Percentiles rank a stretch among this genome's conserved stretches.
Conservation (phyloP, 2,888 invertebrate species). For the Netelia fuscicornis region DNA sequence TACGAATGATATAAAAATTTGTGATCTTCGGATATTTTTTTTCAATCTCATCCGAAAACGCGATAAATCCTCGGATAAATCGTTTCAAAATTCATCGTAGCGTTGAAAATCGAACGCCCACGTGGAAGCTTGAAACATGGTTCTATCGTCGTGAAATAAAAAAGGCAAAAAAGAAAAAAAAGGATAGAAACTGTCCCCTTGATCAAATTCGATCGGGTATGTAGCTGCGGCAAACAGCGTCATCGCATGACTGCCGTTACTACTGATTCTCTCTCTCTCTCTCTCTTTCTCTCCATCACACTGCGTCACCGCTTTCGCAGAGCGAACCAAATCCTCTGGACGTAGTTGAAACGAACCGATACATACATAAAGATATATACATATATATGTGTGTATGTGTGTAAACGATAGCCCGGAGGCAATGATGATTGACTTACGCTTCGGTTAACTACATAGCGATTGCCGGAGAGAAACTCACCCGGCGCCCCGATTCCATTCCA, state of each 20-base stretch:
- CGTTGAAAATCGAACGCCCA: no score
- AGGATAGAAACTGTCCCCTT: not conserved
- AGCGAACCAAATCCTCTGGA: constrained; percentile 31
- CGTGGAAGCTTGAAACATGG: not conserved
- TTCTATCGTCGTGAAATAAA: not conserved
- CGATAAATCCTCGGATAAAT: no score
- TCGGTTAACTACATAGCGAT: constrained; percentile 57
- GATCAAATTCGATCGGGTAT: constrained; percentile 31
- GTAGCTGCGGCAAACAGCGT: constrained; percentile 22
- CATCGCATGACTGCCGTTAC: constrained; percentile 45
- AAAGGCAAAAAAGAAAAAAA: not conserved
- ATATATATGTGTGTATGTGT: constrained; percentile 5
- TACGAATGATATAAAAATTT: no score
- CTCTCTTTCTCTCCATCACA: constrained; percentile 3
- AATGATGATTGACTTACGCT: constrained; percentile 75
- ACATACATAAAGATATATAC: not conserved
- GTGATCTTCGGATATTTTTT: no score
- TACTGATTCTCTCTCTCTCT: constrained; percentile 1
- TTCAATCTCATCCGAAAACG: no score
- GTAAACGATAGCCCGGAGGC: constrained; percentile 68
- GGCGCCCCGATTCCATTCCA: not conserved
- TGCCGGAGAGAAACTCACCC: not conserved
- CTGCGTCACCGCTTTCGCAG: constrained; percentile 19
- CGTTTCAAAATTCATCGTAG: no score
- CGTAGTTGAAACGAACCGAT: constrained; percentile 37